phyloP scores from a whole-genome alignment of 2,113 vertebrate genomes.

The Colossoma macropomum region DNA sequence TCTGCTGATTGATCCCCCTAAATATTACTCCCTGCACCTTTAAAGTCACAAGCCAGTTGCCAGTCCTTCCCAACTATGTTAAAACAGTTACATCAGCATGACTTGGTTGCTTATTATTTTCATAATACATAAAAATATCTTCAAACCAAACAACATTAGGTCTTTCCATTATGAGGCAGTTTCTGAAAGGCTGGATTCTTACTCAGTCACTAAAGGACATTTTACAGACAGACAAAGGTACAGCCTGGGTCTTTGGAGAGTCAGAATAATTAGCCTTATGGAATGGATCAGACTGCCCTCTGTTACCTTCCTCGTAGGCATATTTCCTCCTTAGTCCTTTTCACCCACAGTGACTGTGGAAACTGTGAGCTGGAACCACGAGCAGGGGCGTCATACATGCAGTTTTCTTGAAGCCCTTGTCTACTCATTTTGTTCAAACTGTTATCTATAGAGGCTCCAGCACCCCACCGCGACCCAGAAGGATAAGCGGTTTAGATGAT shows the following conservation, averaged over 20 bases:
- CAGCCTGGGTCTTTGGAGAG: background rate
- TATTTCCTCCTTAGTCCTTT: background rate
- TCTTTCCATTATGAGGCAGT: background rate
- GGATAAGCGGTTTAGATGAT: no score
- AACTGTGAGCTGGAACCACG: background rate
- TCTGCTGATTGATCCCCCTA: no score
- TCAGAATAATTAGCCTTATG: background rate
- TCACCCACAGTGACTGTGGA: no score
- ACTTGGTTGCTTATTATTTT: background rate
- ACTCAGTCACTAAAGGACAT: background rate
- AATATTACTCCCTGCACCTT: no score
- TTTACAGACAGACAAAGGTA: background rate
- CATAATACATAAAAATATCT: background rate
- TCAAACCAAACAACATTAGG: background rate
- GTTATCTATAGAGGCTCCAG: no score
- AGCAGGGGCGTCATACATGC: background rate
- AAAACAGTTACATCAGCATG: background rate
- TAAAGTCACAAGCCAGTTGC: background rate
- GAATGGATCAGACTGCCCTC: background rate
- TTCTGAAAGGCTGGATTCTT: background rate
- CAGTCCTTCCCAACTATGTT: background rate
- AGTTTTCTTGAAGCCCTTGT: background rate
- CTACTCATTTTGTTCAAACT: no score
- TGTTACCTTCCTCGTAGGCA: background rate
- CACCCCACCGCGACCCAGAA: no score